Evolutionary conservation across 2,797 vertebrate species (phyloP).

Genomic region (Eidolon dupreanum): DNA sequence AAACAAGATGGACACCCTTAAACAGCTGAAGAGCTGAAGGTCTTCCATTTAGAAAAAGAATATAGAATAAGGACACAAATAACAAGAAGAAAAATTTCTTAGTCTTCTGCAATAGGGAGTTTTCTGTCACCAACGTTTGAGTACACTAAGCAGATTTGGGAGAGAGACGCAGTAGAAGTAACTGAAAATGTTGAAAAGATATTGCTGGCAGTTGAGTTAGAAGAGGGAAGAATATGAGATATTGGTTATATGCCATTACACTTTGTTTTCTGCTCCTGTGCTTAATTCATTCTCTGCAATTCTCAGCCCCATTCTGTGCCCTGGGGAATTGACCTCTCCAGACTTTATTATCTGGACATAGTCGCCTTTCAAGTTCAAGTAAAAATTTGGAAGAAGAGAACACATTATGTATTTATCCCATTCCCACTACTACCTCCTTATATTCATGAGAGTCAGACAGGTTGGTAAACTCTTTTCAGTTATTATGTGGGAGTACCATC

Average conservation of each 20-base stretch:
- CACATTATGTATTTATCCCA: background rate
- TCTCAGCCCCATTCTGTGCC: background rate
- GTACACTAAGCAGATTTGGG: background rate
- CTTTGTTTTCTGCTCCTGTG: background rate
- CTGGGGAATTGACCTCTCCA: background rate
- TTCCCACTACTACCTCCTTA: background rate
- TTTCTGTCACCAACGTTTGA: background rate
- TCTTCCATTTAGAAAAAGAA: background rate
- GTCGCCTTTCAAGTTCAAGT: background rate
- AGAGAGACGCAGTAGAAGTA: background rate
- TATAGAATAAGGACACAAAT: background rate
- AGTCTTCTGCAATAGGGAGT: background rate
- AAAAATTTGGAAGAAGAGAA: background rate
- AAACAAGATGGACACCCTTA: background rate
- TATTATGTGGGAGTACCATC: background rate
- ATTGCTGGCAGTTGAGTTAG: background rate
- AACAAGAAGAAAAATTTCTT: background rate
- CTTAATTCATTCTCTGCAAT: background rate
- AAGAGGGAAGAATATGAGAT: background rate
- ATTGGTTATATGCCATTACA: background rate
- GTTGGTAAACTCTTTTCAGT: background rate
- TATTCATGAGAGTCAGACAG: background rate
- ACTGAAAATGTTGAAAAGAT: background rate
- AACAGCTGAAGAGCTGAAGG: background rate
- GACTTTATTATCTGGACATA: background rate